A percentile compares a stretch with the other conserved stretches of the same genome.
Evolutionary conservation across 2,888 invertebrate genomes (phyloP).

Genomic region (Sphecodes monilicornis): DNA sequence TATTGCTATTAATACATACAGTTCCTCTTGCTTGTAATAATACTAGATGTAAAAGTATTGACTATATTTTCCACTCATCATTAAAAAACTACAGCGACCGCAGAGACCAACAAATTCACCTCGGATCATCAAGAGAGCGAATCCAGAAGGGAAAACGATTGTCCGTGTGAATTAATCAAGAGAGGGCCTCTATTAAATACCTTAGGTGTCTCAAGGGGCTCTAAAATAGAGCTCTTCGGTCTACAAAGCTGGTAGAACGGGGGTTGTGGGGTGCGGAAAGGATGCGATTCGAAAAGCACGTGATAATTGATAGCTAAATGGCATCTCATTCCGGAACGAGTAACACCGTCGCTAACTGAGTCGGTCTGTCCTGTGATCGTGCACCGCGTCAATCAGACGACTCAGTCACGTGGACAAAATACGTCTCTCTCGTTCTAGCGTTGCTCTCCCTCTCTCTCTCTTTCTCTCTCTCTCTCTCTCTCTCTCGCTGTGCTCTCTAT

Average conservation of each 20-base stretch:
- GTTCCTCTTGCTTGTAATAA: no score
- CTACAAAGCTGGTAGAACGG: neutral
- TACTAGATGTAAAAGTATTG: no score
- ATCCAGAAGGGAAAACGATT: neutral
- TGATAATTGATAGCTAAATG: slow-evolving; percentile 57
- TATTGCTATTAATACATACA: no score
- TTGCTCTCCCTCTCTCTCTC: neutral
- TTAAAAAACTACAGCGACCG: neutral
- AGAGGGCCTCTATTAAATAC: neutral
- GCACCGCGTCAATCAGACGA: slow-evolving; percentile 54
- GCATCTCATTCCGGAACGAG: slow-evolving; percentile 50
- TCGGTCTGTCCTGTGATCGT: slow-evolving; percentile 49
- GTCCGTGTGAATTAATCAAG: neutral
- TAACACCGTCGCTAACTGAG: slow-evolving; percentile 16
- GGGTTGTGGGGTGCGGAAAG: neutral
- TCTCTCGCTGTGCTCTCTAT: neutral
- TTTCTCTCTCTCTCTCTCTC: neutral
- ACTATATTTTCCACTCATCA: no score
- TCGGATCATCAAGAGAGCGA: neutral
- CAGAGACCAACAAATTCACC: neutral
- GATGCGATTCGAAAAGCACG: slow-evolving; percentile 42
- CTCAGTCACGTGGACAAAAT: slow-evolving; percentile 64
- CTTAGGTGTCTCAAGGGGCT: neutral
- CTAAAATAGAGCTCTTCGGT: neutral
- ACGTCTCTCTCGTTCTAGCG: slow-evolving; percentile 13